Evolutionary conservation across 2,797 vertebrate species (phyloP).

Genomic region (Mormyrus hasselquistii): DNA sequence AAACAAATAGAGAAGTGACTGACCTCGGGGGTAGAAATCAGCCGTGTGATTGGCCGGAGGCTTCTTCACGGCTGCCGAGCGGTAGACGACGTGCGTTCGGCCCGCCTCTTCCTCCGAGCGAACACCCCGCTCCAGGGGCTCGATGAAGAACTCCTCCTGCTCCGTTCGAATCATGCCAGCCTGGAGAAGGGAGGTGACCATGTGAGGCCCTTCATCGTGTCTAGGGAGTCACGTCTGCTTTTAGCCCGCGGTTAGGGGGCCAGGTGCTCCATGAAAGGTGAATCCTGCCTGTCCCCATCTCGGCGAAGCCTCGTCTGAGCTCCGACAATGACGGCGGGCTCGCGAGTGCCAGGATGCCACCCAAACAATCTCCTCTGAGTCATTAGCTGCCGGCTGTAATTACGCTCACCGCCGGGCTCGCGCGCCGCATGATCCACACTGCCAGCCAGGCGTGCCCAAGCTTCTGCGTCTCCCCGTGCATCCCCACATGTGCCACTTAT

Average conservation of each 20-base stretch:
- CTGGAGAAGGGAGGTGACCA: conserved; percentile 56
- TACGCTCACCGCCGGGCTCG: neutral
- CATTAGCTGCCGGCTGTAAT: neutral
- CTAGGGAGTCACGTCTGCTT: neutral
- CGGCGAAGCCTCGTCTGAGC: neutral
- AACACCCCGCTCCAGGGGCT: conserved; percentile 78
- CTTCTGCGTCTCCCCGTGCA: neutral
- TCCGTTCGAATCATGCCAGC: conserved; percentile 93
- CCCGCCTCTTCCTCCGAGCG: conserved; percentile 65
- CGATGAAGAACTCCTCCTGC: conserved; percentile 95
- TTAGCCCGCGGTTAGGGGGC: neutral
- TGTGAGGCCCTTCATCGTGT: neutral
- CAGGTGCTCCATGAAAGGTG: neutral
- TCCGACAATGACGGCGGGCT: neutral
- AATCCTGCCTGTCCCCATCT: neutral
- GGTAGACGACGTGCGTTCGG: conserved; percentile 87
- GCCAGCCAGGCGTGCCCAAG: neutral
- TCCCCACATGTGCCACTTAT: neutral
- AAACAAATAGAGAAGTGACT: conserved; percentile 43
- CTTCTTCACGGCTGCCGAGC: conserved; percentile 71
- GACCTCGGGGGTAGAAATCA: conserved; percentile 75
- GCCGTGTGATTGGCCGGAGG: conserved; percentile 39
- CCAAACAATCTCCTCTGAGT: neutral
- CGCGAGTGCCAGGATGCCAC: neutral
- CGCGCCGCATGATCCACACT: neutral